These are phyloP conservation scores for Perca schrenkii DNA, from an alignment of 2,113 vertebrate genomes.

Conservation along the genomic window DNA sequence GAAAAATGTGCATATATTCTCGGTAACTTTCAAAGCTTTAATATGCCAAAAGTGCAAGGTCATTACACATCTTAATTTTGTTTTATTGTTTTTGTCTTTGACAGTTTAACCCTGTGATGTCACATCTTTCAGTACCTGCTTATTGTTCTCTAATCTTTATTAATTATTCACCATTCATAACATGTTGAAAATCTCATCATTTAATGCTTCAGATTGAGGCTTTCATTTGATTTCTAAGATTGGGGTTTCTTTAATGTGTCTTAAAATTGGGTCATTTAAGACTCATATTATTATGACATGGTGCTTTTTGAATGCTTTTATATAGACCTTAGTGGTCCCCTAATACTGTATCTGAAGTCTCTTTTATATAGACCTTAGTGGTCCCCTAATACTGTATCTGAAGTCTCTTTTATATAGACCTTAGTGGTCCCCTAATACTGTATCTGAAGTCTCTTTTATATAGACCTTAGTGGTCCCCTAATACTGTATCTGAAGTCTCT, in stretches of 20 bases:
- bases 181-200: not conserved
- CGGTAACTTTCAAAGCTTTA: too few relatives aligned
- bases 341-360: too few relatives aligned
- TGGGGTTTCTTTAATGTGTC: not conserved
- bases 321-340: too few relatives aligned
- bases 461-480: too few relatives aligned
- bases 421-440: too few relatives aligned
- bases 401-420: too few relatives aligned
- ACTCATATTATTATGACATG: too few relatives aligned
- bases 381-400: too few relatives aligned
- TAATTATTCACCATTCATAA: not conserved
- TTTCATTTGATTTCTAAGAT: not conserved
- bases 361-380: too few relatives aligned
- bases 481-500: too few relatives aligned
- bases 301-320: too few relatives aligned
- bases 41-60: not conserved
- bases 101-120: not conserved
- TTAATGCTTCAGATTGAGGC: not conserved
- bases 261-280: not conserved
- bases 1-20: not conserved
- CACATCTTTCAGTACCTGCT: not conserved
- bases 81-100: not conserved
- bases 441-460: too few relatives aligned
- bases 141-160: not conserved
- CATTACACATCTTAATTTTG: not conserved